Percentiles rank a stretch among this genome's conserved stretches.
Evolutionary conservation across 2,113 vertebrate species (phyloP).

Genomic region (Rousettus leschenaultii): DNA sequence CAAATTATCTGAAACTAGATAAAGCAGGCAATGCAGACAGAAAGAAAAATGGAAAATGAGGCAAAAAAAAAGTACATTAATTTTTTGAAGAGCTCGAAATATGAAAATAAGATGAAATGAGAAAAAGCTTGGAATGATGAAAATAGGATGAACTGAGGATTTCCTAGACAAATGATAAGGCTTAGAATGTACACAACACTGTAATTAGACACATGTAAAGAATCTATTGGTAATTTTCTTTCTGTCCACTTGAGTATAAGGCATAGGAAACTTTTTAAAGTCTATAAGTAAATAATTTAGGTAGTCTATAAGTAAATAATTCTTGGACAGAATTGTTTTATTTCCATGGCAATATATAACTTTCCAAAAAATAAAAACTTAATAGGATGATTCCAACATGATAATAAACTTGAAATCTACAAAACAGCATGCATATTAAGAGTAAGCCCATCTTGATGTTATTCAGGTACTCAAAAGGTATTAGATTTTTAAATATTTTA

Average conservation of each 20-base stretch:
- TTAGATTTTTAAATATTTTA: background rate
- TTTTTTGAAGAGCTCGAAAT: conserved; percentile 6
- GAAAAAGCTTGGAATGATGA: background rate
- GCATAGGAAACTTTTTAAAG: background rate
- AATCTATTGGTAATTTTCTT: background rate
- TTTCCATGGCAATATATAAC: conserved; percentile 20
- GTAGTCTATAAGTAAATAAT: background rate
- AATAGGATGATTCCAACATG: background rate
- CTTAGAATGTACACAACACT: background rate
- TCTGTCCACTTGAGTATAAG: background rate
- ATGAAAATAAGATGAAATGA: background rate
- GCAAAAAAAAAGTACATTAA: background rate
- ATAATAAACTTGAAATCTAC: background rate
- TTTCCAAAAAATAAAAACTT: background rate
- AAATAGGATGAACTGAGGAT: background rate
- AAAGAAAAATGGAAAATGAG: background rate
- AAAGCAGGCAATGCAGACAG: background rate
- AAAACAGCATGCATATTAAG: background rate
- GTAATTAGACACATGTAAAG: background rate
- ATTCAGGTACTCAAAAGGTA: background rate
- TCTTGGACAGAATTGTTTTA: background rate
- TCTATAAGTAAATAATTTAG: background rate
- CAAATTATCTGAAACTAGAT: background rate
- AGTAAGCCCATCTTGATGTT: background rate
- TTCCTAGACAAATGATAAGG: background rate